Evolutionary conservation across 2,113 vertebrate species (phyloP).

Genomic region (Limanda limanda): DNA sequence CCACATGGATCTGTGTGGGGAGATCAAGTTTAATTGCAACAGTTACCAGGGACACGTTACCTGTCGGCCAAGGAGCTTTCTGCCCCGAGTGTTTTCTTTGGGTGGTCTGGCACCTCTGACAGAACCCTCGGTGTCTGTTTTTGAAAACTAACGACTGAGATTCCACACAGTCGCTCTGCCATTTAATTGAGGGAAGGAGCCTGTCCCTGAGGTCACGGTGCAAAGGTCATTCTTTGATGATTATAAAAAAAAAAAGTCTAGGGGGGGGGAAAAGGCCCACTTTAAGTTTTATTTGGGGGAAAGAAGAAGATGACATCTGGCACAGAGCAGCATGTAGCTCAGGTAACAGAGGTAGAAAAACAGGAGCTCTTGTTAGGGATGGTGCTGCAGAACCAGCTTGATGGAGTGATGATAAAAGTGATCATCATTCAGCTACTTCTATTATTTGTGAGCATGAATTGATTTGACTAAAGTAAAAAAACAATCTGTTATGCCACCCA

Average conservation of each 20-base stretch:
- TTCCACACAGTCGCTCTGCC: slow-evolving; percentile 59
- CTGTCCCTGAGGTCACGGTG: slow-evolving; percentile 57
- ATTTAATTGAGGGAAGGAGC: slow-evolving; percentile 58
- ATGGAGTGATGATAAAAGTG: not conserved
- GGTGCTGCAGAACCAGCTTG: not conserved
- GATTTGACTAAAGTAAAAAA: not conserved
- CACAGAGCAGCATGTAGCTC: not conserved
- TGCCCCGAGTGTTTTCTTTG: slow-evolving; percentile 41
- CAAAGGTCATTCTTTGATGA: slow-evolving; percentile 70
- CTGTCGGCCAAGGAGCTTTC: slow-evolving; percentile 48
- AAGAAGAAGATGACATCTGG: slow-evolving; percentile 23
- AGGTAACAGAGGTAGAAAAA: slow-evolving; percentile 30
- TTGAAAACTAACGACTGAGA: slow-evolving; percentile 54
- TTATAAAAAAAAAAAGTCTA: slow-evolving; percentile 34
- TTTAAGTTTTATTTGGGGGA: slow-evolving; percentile 52
- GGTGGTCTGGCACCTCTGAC: slow-evolving; percentile 64
- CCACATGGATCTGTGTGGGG: slow-evolving; percentile 22
- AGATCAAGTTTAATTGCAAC: slow-evolving; percentile 41
- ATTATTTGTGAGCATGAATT: not conserved
- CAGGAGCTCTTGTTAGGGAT: slow-evolving; percentile 17
- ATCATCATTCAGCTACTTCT: not conserved
- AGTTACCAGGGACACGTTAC: slow-evolving; percentile 34
- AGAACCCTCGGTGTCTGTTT: slow-evolving; percentile 51
- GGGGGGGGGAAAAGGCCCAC: not conserved
- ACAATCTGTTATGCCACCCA: not conserved